These are phyloP conservation scores for Gibbula magus DNA, from an alignment of 2,888 invertebrate species.

Conservation along the genomic window DNA sequence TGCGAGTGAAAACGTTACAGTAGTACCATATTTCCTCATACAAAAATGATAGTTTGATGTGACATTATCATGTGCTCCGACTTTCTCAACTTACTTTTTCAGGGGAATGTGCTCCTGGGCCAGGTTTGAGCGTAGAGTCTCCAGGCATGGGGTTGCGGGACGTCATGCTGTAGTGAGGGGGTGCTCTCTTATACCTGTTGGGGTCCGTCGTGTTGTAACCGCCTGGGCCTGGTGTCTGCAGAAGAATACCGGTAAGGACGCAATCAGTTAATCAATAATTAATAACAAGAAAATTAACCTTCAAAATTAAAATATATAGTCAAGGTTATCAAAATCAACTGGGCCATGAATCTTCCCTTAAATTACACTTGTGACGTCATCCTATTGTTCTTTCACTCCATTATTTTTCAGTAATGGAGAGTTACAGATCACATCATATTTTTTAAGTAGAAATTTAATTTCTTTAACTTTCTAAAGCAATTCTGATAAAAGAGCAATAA, in stretches of 20 bases:
- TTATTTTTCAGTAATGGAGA: too few species aligned
- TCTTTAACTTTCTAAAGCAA: too few species aligned
- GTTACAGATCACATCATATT: too few species aligned
- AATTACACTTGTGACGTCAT: too few species aligned
- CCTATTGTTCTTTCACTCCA: too few species aligned
- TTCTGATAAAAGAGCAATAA: too few species aligned
- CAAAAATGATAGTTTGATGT: too few species aligned
- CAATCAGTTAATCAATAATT: neutral
- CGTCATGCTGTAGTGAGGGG: slow-evolving; percentile 92
- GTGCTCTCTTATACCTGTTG: slow-evolving; percentile 77
- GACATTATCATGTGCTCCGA: too few species aligned
- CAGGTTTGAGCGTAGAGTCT: slow-evolving; percentile 88
- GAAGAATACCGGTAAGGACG: neutral
- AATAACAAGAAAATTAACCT: too few species aligned
- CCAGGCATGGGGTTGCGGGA: slow-evolving; percentile 86
- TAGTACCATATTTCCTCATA: too few species aligned
- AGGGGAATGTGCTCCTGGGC: slow-evolving; percentile 94
- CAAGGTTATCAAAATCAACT: neutral
- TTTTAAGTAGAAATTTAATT: too few species aligned
- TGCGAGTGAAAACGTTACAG: too few species aligned
- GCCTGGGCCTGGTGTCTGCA: slow-evolving; percentile 83
- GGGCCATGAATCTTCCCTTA: neutral
- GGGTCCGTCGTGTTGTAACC: slow-evolving; percentile 83
- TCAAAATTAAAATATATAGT: neutral
- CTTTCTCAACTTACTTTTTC: slow-evolving; percentile 83